Percentiles rank a stretch among this genome's conserved stretches.
Conservation (phyloP, 1,140 invertebrate genomes). For the Lutraria rhynchaena region DNA sequence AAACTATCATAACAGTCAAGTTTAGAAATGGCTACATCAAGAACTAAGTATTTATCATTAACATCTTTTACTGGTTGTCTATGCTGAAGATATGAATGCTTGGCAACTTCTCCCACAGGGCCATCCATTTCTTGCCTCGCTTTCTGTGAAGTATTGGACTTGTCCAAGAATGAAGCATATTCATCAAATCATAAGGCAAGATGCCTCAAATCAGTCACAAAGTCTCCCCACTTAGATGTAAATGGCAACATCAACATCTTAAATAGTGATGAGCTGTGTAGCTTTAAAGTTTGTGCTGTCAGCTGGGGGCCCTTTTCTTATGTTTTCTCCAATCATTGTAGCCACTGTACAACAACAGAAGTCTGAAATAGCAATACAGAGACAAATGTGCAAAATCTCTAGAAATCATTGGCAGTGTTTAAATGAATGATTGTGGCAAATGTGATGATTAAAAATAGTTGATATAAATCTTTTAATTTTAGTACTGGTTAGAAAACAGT, state of each 20-base stretch:
- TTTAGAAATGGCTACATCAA: neutral
- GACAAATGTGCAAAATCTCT: no score
- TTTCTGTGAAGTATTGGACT: neutral
- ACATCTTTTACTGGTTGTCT: neutral
- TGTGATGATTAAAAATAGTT: no score
- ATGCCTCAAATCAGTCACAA: neutral
- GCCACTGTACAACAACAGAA: slow-evolving; percentile 42
- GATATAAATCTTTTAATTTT: no score
- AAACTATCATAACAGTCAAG: neutral
- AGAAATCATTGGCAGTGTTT: no score
- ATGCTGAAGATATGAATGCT: neutral
- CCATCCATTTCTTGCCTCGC: neutral
- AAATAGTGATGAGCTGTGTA: neutral
- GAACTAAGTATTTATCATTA: neutral
- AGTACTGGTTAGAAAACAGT: no score
- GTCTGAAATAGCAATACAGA: no score
- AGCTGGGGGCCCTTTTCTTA: neutral
- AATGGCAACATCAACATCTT: neutral
- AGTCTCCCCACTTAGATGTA: neutral
- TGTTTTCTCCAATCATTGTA: slow-evolving; percentile 42
- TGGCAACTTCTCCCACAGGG: neutral
- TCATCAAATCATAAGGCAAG: neutral
- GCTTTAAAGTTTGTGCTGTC: neutral
- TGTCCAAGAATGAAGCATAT: slow-evolving; percentile 2
- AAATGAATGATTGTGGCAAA: no score